A percentile compares a stretch with the other conserved stretches of the same genome.
Evolutionary conservation across 2,888 invertebrate genomes (phyloP).

Genomic region (Heteropelma amictum): DNA sequence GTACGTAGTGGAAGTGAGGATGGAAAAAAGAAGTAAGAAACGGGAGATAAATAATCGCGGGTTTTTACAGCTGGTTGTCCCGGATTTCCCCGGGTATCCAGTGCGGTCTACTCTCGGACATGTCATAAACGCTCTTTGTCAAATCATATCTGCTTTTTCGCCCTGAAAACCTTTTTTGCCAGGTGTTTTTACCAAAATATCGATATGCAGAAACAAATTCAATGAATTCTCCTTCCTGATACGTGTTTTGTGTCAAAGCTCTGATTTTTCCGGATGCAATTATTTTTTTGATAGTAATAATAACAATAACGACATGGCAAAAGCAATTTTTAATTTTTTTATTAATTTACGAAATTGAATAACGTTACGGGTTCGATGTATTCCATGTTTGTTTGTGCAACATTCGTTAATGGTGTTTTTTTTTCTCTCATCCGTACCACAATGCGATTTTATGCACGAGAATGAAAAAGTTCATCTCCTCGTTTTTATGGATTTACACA

Average conservation of each 20-base stretch:
- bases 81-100: slow-evolving; percentile 42
- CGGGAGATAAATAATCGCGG: slow-evolving; percentile 16
- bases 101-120: slow-evolving; percentile 21
- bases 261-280: too few species aligned
- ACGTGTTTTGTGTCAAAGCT: too few species aligned
- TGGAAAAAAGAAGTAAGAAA: neutral
- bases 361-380: too few species aligned
- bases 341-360: neutral
- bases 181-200: slow-evolving; percentile 16
- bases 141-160: neutral
- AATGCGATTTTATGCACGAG: neutral
- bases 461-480: too few species aligned
- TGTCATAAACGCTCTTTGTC: slow-evolving; percentile 4
- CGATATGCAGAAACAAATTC: too few species aligned
- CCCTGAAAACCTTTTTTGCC: neutral
- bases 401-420: too few species aligned
- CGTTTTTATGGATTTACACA: too few species aligned
- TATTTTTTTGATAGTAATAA: neutral
- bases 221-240: too few species aligned
- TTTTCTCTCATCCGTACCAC: too few species aligned
- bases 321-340: neutral
- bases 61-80: slow-evolving; percentile 25
- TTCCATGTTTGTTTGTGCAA: too few species aligned
- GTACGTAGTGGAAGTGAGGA: neutral
- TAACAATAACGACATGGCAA: neutral